Evolutionary conservation across 2,888 invertebrate genomes (phyloP), one percentile per base, ranked within the genome.

Genomic region (Idaea straminata): DNA sequence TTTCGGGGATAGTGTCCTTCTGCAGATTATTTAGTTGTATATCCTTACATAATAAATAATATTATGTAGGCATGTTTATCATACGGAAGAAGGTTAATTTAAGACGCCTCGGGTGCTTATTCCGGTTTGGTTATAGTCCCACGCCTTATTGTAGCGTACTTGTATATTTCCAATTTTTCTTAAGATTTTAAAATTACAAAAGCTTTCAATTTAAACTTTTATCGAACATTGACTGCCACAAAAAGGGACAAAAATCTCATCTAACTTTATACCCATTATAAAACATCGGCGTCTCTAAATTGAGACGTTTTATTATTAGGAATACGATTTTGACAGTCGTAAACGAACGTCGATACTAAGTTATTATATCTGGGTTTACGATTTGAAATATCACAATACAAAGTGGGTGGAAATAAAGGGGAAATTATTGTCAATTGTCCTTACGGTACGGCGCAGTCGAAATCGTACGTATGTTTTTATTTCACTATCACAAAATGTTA

Each of bases 261-360:
- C 76, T 82, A 79, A 84, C 85, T 89, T 90, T 89, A 90, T 83
- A 81, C 68, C 82, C 74, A 78, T 80, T 82, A 91, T 92, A 90
- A 89, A 91, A 89, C 89, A 88, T 87, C 83, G 87, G 82, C 84
- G 84, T 82, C 83, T 81, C 87, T 83, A 87, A 90, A 91, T 91
- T 90, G 89, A 90, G 91, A 87, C 87, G 83, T 90, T 92, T 92
- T 92, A 90, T 90, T 91, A 89, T 91, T 90, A 90, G 90, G 86
- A 88, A 91, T 89, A 90, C 88, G 86, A 87, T 91, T 91, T 91
- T 86, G 88, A 89, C 85, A 82, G 88, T 87, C 88, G 83, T 91
- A 91, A 91, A 91, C 79, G 82, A 81, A 77, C 83, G 83, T 80
- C 78, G 83, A 85, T 81, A 83, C 81, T 68, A 74, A 83, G 88